Evolutionary conservation across 2,888 invertebrate species (phyloP), one percentile per base, ranked within the genome.

Genomic region (Pharmacophagus antenor): DNA sequence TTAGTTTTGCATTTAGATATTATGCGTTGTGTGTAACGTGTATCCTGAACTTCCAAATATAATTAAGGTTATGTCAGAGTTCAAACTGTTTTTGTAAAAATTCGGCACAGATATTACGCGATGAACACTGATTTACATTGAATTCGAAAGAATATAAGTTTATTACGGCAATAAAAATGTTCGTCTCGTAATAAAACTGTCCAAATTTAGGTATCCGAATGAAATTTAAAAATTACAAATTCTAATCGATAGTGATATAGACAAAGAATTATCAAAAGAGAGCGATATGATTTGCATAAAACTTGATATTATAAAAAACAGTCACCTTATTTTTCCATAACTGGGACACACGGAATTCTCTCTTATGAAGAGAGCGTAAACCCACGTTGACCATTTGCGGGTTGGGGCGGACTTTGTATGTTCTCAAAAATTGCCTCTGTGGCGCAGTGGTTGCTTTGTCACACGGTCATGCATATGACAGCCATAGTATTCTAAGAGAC

Each of bases 1-100:
- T 58, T 53, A 53, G 42, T 48, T 37, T 41, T n/a, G 22, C 41
- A 52, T 37, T 31, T 12, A 47, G 23, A 23, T 53, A 54, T n/a
- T 18, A 46, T 44, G 22, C 21, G 20, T 42, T 25, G n/a, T 18
- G 44, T 58, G 31, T 42, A 54, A 50, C 54, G 31, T 42, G 50
- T 60, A 46, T 55, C 50, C 55, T 51, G 27, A 54, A 51, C 37
- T 20, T 46, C 21, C 20, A 56, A 49, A 44, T 5, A 44, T 59
- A 59, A 50, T 44, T 58, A 55, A 54, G 49, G 55, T 60, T 55
- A 60, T 60, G 55, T 60, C 55, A 60, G 55, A 60, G 55, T 46
- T 55, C 50, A 60, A 50, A 31, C 15, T 44, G 49, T 54, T 59
- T 20, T 49, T n/a, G 44, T 18, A 57, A 31, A 22, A 31, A 27